Conservation (phyloP, 2,113 vertebrate species). For the Microcebus ravelobensis region DNA sequence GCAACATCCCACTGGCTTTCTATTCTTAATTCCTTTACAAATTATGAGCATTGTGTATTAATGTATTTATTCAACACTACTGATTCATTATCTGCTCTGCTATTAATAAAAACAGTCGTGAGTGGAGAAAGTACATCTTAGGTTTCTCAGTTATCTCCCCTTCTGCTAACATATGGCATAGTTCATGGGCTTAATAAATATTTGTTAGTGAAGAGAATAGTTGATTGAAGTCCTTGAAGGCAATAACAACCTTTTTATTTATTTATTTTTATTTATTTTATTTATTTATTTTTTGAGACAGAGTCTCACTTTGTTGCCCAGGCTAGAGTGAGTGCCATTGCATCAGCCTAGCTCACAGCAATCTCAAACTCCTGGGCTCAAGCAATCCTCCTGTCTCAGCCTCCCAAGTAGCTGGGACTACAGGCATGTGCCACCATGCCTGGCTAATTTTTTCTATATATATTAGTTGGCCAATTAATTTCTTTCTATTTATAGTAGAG, state of each 20-base stretch:
- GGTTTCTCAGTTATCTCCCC: neutral
- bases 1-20: neutral
- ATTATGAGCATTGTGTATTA: neutral
- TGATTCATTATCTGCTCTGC: neutral
- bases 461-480: too few relatives aligned
- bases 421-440: too few relatives aligned
- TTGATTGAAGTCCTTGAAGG: neutral
- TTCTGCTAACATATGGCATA: neutral
- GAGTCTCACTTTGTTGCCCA: too few relatives aligned
- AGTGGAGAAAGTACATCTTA: neutral
- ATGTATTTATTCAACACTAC: neutral
- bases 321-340: too few relatives aligned
- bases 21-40: neutral
- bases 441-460: too few relatives aligned
- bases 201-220: neutral
- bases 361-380: too few relatives aligned
- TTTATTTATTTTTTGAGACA: too few relatives aligned
- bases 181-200: conserved; percentile 10
- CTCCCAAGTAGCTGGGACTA: too few relatives aligned
- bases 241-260: neutral
- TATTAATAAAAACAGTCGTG: neutral
- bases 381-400: too few relatives aligned
- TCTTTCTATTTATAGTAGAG: too few relatives aligned
- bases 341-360: too few relatives aligned
- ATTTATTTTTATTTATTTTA: too few relatives aligned